phyloP scores from a whole-genome alignment of 1,140 invertebrate species.

The Campoletis sonorensis region DNA sequence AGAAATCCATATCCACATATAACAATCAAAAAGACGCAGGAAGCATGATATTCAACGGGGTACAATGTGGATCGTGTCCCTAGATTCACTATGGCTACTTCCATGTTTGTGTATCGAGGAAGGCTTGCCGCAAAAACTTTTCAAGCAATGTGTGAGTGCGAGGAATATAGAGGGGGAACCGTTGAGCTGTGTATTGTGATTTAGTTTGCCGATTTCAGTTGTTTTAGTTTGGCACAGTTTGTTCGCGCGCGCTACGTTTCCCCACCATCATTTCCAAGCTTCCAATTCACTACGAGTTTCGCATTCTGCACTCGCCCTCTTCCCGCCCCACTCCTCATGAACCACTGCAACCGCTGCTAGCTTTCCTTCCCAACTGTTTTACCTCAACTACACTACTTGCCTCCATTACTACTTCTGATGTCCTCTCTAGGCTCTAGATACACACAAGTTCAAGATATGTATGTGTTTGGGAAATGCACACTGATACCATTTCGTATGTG shows the following conservation, averaged over 20 bases:
- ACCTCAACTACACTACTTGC: background rate
- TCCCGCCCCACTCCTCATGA: background rate
- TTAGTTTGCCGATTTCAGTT: slow-evolving; percentile 50
- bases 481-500: background rate
- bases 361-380: slow-evolving; percentile 28
- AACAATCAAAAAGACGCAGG: background rate
- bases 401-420: slow-evolving; percentile 11
- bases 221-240: slow-evolving; percentile 50
- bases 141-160: background rate
- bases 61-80: background rate
- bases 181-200: slow-evolving; percentile 38
- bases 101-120: slow-evolving; percentile 22
- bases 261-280: slow-evolving; percentile 12
- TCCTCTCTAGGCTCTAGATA: background rate
- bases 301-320: slow-evolving; percentile 33
- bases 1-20: background rate
- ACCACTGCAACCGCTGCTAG: slow-evolving; percentile 1
- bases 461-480: background rate
- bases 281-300: slow-evolving; percentile 15
- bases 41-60: background rate
- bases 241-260: background rate
- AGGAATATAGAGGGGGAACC: background rate
- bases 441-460: background rate
- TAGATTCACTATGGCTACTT: background rate
- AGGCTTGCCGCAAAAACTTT: slow-evolving; percentile 41